Conservation (phyloP, 2,797 vertebrate genomes). For the Eulemur rubriventer region DNA sequence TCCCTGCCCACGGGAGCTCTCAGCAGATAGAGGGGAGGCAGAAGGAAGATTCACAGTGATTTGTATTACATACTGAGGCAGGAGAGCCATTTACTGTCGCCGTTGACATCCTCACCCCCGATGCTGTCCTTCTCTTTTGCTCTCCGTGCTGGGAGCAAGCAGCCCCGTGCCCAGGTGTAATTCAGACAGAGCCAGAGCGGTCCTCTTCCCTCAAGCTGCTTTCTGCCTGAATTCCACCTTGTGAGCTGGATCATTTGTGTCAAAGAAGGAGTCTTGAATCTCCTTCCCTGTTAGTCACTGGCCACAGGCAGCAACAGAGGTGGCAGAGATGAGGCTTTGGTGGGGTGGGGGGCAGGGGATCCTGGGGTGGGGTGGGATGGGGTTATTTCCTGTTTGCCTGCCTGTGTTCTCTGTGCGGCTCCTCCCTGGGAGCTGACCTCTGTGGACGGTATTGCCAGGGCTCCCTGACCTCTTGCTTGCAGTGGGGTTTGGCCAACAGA, state of each 20-base stretch:
- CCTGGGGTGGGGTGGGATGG: fast-evolving
- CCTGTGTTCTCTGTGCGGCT: neutral
- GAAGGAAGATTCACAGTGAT: neutral
- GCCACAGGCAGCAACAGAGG: neutral
- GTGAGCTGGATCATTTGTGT: neutral
- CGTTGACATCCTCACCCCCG: neutral
- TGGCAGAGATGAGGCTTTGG: neutral
- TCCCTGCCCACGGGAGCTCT: neutral
- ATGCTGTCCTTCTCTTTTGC: neutral
- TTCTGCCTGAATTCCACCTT: neutral
- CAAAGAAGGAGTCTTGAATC: neutral
- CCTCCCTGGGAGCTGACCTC: too few relatives aligned
- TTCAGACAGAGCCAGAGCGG: neutral
- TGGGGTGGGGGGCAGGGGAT: neutral
- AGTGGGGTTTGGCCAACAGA: neutral
- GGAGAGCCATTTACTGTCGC: fast-evolving
- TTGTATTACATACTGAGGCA: neutral
- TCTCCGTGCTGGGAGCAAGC: neutral
- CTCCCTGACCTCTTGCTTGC: neutral
- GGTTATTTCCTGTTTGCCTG: too few relatives aligned
- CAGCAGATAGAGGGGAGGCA: neutral
- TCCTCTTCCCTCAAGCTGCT: neutral
- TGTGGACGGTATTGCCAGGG: neutral
- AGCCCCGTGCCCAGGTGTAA: too few relatives aligned
- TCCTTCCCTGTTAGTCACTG: neutral